Evolutionary conservation across 1,140 invertebrate species (phyloP), one percentile per base, ranked within the genome.

Genomic region (Drosophila dunni): DNA sequence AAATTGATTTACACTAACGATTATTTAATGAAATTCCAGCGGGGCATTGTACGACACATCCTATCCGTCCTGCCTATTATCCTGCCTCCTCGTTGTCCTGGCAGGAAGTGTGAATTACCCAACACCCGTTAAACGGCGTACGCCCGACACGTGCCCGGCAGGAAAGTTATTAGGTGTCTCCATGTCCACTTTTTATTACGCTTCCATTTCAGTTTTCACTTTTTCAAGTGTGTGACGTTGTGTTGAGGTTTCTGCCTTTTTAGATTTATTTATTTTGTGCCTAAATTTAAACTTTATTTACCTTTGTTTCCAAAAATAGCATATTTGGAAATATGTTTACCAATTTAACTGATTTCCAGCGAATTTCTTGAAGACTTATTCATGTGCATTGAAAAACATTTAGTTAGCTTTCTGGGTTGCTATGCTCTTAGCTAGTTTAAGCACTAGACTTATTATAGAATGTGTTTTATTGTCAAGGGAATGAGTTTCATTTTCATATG

Each of bases 1-100:
- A 79, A 86, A 86, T 89, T 88, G 84, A 89, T 89, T 89, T 88
- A 88, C 84, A 88, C 84, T 88, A 88, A 88, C 84, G 84, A 84
- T 89, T 88, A 78, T 88, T 88, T 88, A 88, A 88, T 88, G 84
- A 88, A 88, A 88, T 88, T 89, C 84, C 84, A 67, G 46, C 57
- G 40, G 44, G 56, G 62, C 51, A 72, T 42, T 48, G 29, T 20
- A 20, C 50, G 17, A 13, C 3, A 9, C 57, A n/a, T 20, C 10
- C 7, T 56, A 9, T 20, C 2, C 57, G 10, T 20, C 10, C 7
- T 56, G 9, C 29, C 2, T 11, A 2, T 48, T 29, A 9, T 33
- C 10, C 3, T 8, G 0, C 5, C 5, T 3, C 3, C 4, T 3
- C 5, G 42, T 58, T 60, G 67, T 79, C 80, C 65, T 69, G 75